Evolutionary conservation across 2,113 vertebrate genomes (phyloP).

Genomic region (Poecilia latipinna): DNA sequence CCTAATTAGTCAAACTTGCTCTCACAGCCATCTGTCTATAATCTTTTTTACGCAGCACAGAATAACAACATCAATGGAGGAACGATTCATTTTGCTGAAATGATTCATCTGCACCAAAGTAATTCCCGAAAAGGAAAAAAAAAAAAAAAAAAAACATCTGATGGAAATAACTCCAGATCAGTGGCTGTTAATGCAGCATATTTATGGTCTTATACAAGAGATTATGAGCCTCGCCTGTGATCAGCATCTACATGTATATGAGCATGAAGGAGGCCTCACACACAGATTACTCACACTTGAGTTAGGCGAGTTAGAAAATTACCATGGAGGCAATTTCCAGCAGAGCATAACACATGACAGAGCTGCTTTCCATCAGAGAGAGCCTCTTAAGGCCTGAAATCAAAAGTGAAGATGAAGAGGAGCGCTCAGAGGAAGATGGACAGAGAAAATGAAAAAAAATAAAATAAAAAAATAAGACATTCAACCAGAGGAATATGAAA

Average conservation of each 20-base stretch:
- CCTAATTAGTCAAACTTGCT: not conserved
- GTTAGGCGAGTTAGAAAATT: not conserved
- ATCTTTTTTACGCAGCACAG: not conserved
- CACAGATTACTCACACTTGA: not conserved
- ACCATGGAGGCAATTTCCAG: constrained; percentile 1
- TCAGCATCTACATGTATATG: not conserved
- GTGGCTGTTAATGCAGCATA: not conserved
- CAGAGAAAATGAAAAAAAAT: not conserved
- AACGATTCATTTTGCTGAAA: not conserved
- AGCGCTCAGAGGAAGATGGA: not conserved
- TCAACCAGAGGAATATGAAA: not conserved
- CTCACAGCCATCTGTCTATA: not conserved
- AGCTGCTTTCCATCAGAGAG: not conserved
- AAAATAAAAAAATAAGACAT: not conserved
- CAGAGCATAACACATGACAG: not conserved
- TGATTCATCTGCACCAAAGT: not conserved
- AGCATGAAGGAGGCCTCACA: not conserved
- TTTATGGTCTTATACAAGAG: not conserved
- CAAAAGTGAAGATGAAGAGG: not conserved
- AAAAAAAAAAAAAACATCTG: not conserved
- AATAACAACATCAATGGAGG: not conserved
- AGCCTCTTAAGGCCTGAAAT: not conserved
- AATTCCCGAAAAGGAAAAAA: not conserved
- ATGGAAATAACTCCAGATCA: not conserved
- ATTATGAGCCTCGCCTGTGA: not conserved